A percentile compares a stretch with the other conserved stretches of the same genome.
phyloP scores from a whole-genome alignment of 1,140 invertebrate species.

The Ceratosolen fusciceps region DNA sequence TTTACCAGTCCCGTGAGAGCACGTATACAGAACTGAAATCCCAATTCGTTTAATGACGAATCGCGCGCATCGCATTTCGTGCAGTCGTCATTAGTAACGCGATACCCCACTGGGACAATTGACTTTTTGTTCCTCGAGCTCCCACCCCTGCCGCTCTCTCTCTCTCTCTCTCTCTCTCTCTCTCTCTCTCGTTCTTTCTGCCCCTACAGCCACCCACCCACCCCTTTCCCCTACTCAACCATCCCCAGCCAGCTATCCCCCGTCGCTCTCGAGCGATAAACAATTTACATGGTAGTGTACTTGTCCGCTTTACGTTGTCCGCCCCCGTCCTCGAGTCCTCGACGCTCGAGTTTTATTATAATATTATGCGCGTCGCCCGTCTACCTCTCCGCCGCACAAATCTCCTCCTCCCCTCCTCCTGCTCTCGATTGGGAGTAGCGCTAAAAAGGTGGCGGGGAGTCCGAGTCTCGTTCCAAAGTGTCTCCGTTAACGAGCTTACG shows the following conservation, averaged over 20 bases:
- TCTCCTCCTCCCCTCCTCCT: too few species aligned
- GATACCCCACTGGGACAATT: conserved; percentile 26
- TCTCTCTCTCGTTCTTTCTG: too few species aligned
- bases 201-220: too few species aligned
- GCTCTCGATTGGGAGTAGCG: not conserved
- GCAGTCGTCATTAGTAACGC: conserved; percentile 44
- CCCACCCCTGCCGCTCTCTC: not conserved
- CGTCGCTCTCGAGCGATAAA: conserved; percentile 8
- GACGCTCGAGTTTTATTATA: conserved; percentile 5
- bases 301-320: not conserved
- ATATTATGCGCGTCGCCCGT: not conserved
- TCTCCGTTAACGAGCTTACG: too few species aligned
- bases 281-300: conserved; percentile 19
- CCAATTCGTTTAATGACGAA: conserved; percentile 47
- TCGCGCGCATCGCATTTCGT: conserved; percentile 37
- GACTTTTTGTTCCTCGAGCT: conserved; percentile 26
- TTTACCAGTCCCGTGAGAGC: not conserved
- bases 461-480: too few species aligned
- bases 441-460: too few species aligned
- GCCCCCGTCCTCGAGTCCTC: conserved; percentile 7
- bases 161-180: too few species aligned
- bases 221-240: too few species aligned
- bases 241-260: too few species aligned
- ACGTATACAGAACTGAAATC: not conserved
- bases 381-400: not conserved